Evolutionary conservation across 2,888 invertebrate genomes (phyloP).

Genomic region (Busseola fusca): DNA sequence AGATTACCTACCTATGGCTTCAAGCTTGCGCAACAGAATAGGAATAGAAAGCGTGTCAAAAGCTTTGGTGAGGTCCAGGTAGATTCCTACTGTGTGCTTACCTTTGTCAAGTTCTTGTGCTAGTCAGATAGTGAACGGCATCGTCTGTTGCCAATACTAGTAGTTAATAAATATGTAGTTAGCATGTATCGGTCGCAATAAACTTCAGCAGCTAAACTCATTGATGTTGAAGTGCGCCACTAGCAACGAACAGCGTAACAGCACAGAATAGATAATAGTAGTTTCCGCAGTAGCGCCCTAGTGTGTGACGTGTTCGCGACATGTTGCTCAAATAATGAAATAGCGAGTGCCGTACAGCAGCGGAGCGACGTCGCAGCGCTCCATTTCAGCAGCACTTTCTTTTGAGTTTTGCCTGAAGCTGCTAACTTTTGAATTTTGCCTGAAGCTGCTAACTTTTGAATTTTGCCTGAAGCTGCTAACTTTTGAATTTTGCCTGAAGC

Average conservation of each 20-base stretch:
- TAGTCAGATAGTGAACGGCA: no score
- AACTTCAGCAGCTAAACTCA: neutral
- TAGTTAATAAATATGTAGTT: neutral
- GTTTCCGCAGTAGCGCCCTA: neutral
- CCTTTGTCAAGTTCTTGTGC: no score
- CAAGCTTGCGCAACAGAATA: no score
- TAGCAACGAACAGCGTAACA: neutral
- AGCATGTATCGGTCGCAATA: neutral
- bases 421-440: no score
- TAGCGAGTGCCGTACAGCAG: slow-evolving; percentile 1
- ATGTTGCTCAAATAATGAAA: slow-evolving; percentile 21
- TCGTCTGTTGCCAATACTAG: neutral
- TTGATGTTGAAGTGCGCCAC: neutral
- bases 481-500: no score
- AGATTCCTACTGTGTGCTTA: no score
- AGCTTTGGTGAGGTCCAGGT: no score
- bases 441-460: no score
- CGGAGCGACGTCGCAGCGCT: neutral
- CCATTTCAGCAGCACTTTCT: slow-evolving; percentile 12
- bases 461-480: no score
- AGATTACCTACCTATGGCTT: no score
- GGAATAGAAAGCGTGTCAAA: no score
- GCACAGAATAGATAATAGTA: neutral
- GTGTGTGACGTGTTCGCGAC: slow-evolving; percentile 13
- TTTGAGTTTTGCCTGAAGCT: slow-evolving; percentile 8